Percentiles rank a stretch among this genome's conserved stretches.
These are phyloP conservation scores for Criorhina ranunculi DNA, from an alignment of 2,888 invertebrate species.

Conservation along the genomic window DNA sequence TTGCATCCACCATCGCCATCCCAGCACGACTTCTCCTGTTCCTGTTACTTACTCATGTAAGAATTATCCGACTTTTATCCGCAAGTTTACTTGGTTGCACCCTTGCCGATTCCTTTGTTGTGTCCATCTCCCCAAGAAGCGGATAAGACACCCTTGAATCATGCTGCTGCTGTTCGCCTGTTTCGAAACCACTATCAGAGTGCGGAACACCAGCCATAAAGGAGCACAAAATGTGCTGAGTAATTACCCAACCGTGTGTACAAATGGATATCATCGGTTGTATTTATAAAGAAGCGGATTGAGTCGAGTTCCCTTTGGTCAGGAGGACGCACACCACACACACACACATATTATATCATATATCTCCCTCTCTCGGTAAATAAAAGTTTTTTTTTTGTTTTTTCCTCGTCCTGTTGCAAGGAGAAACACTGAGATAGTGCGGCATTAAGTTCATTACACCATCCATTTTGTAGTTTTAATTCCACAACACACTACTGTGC, in stretches of 20 bases:
- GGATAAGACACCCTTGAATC: slow-evolving; percentile 48
- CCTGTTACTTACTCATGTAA: slow-evolving; percentile 69
- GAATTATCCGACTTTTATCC: slow-evolving; percentile 73
- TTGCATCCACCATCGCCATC: neutral
- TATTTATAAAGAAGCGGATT: slow-evolving; percentile 44
- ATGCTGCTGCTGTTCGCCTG: slow-evolving; percentile 23
- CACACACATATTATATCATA: no score
- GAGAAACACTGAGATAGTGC: no score
- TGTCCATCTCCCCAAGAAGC: slow-evolving; percentile 32
- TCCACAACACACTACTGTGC: slow-evolving; percentile 38
- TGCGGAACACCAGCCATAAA: slow-evolving; percentile 25
- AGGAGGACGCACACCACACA: slow-evolving; percentile 1
- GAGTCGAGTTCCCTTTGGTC: slow-evolving; percentile 31
- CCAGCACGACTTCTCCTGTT: slow-evolving; percentile 33
- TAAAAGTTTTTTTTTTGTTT: slow-evolving; percentile 45
- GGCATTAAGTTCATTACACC: slow-evolving; percentile 74
- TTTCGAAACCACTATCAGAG: slow-evolving; percentile 12
- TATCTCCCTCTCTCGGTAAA: slow-evolving; percentile 40
- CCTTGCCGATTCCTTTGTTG: slow-evolving; percentile 28
- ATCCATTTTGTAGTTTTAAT: slow-evolving; percentile 75
- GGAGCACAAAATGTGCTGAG: slow-evolving; percentile 72
- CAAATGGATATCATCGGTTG: slow-evolving; percentile 71
- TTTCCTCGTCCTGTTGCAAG: slow-evolving; percentile 32
- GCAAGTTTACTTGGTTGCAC: slow-evolving; percentile 60
- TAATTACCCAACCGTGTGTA: slow-evolving; percentile 76